Conservation (phyloP, 2,797 vertebrate genomes). For the Neopelma chrysocephalum region DNA sequence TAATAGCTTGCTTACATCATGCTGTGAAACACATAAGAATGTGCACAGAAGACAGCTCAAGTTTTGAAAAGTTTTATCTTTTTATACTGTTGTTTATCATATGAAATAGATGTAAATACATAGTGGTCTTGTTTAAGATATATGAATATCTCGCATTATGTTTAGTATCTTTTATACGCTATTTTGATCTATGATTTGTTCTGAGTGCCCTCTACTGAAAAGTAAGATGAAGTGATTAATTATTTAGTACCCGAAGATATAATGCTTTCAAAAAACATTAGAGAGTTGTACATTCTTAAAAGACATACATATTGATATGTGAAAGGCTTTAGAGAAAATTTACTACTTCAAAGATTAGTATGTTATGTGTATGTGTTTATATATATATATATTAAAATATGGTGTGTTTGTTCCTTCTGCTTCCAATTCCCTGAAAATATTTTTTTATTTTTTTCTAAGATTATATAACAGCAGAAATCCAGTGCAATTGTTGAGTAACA, state of each 20-base stretch:
- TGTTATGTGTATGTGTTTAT: background rate
- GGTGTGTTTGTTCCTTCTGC: background rate
- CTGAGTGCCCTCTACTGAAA: slow-evolving; percentile 74
- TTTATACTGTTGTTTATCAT: background rate
- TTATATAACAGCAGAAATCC: background rate
- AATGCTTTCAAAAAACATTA: background rate
- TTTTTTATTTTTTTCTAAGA: background rate
- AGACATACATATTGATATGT: background rate
- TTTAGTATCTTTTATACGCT: slow-evolving; percentile 3
- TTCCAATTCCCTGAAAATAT: background rate
- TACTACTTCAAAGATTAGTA: background rate
- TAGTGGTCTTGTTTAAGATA: background rate
- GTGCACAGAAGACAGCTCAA: background rate
- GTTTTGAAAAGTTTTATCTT: slow-evolving; percentile 9
- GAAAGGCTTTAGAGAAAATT: background rate
- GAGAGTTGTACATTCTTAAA: background rate
- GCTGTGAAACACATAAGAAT: background rate
- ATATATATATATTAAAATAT: background rate
- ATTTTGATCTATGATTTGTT: slow-evolving; percentile 66
- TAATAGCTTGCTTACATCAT: slow-evolving; percentile 18
- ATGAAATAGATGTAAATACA: slow-evolving; percentile 14
- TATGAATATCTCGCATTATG: background rate
- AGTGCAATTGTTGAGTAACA: background rate
- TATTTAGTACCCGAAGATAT: slow-evolving; percentile 45
- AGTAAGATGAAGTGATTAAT: slow-evolving; percentile 69